Percentiles rank a stretch among this genome's conserved stretches.
These are phyloP conservation scores for Caenorhabditis zanzibari DNA, from an alignment of 2,888 invertebrate species.

Conservation along the genomic window DNA sequence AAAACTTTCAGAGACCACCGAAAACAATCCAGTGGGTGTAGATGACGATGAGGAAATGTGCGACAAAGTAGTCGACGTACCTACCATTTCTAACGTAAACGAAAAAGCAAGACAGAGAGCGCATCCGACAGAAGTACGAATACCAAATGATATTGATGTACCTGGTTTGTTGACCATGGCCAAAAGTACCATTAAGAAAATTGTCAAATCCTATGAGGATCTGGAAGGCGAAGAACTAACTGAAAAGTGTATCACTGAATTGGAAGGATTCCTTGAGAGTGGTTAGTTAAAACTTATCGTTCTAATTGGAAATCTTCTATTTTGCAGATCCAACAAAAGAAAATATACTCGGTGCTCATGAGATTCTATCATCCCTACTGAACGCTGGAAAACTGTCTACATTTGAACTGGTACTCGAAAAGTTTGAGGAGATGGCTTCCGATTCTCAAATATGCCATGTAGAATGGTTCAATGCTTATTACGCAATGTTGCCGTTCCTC, in stretches of 20 bases:
- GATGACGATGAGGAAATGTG: conserved; percentile 41
- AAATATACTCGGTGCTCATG: not conserved
- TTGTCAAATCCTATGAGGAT: conserved; percentile 12
- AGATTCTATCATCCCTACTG: conserved; percentile 7
- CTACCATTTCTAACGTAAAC: not conserved
- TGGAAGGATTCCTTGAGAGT: conserved; percentile 13
- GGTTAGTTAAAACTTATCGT: conserved; percentile 4
- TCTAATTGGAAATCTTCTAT: too few species aligned
- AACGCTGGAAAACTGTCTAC: conserved; percentile 35
- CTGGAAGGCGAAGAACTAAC: conserved; percentile 2
- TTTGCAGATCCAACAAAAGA: conserved; percentile 41
- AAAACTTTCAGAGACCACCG: not conserved
- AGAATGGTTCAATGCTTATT: conserved; percentile 38
- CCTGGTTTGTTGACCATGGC: conserved; percentile 28
- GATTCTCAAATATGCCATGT: conserved; percentile 21
- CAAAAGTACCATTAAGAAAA: conserved; percentile 5
- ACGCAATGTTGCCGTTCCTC: conserved; percentile 26
- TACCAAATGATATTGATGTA: conserved; percentile 18
- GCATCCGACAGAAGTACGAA: conserved; percentile 23
- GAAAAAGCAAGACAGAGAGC: not conserved
- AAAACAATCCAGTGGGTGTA: conserved; percentile 5
- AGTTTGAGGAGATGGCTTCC: conserved; percentile 26
- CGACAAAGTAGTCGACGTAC: not conserved
- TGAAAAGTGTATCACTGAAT: not conserved
- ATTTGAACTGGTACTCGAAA: conserved; percentile 22